Evolutionary conservation across 2,888 invertebrate species (phyloP).

Genomic region (Pammene aurita): DNA sequence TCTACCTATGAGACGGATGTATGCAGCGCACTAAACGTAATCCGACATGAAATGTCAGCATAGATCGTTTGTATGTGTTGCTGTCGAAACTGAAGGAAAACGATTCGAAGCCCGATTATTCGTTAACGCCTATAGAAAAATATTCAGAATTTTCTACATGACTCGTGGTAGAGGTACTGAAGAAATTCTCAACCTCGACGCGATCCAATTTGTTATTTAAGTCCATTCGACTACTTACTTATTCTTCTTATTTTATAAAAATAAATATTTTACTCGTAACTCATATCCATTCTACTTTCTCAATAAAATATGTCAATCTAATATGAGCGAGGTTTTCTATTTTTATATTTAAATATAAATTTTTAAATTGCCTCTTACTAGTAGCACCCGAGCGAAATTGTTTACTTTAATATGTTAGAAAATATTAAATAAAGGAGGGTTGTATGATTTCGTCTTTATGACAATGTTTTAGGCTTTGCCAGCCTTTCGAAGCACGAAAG

Average conservation of each 20-base stretch:
- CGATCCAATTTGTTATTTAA: constrained; percentile 23
- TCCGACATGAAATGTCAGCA: no score
- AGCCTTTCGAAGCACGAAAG: constrained; percentile 6
- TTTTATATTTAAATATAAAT: constrained; percentile 27
- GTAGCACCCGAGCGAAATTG: constrained; percentile 2
- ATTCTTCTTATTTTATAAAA: constrained; percentile 18
- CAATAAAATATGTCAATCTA: not conserved
- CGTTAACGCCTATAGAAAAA: no score
- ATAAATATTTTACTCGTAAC: not conserved
- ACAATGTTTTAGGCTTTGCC: constrained; percentile 4
- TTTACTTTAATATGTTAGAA: constrained; percentile 22
- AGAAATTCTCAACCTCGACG: constrained; percentile 6
- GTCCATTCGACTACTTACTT: constrained; percentile 8
- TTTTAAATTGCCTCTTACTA: constrained; percentile 22
- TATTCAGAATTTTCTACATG: no score
- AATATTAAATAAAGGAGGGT: constrained; percentile 19
- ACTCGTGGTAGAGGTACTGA: no score
- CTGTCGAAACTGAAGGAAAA: no score
- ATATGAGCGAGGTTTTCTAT: not conserved
- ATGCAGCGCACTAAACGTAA: no score
- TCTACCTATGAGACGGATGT: no score
- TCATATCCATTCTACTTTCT: not conserved
- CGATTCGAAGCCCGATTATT: no score
- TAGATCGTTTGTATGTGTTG: no score
- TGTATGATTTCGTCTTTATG: constrained; percentile 28